Percentiles rank a stretch among this genome's conserved stretches.
These are phyloP conservation scores for Sciurus vulgaris DNA, from an alignment of 2,797 vertebrate genomes.

Conservation along the genomic window DNA sequence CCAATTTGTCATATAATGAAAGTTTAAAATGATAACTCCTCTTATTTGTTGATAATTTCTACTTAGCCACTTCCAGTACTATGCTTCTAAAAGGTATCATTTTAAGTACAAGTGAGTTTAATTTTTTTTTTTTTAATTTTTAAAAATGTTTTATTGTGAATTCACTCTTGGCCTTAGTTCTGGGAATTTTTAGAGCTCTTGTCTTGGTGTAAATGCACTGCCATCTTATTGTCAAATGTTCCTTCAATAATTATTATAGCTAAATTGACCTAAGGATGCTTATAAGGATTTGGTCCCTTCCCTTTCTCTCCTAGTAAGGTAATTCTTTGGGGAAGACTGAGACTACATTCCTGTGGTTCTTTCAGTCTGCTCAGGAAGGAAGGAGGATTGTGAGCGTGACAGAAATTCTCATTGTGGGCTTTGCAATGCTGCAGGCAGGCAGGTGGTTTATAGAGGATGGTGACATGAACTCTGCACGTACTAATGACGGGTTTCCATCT, in stretches of 20 bases:
- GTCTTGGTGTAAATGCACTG: background rate
- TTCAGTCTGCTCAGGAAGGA: constrained; percentile 70
- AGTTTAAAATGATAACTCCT: background rate
- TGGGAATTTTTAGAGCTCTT: constrained; percentile 1
- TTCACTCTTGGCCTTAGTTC: background rate
- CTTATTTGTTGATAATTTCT: constrained; percentile 9
- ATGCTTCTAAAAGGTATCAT: background rate
- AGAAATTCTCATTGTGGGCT: background rate
- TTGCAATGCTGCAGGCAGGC: constrained; percentile 26
- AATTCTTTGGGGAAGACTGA: constrained; percentile 63
- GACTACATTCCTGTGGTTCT: constrained; percentile 55
- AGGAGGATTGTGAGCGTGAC: background rate
- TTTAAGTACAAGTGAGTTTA: constrained; percentile 14
- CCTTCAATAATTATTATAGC: background rate
- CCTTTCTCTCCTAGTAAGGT: constrained; percentile 50
- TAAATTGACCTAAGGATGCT: constrained; percentile 68
- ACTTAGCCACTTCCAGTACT: background rate
- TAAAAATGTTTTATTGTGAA: no score
- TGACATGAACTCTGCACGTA: background rate
- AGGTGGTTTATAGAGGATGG: constrained; percentile 60
- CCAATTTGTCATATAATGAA: background rate
- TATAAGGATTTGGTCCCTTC: constrained; percentile 46
- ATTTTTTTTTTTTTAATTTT: no score
- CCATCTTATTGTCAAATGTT: constrained; percentile 11
- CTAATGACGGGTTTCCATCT: constrained; percentile 2